Evolutionary conservation across 1,140 invertebrate species (phyloP).

Genomic region (Coboldia fuscipes): DNA sequence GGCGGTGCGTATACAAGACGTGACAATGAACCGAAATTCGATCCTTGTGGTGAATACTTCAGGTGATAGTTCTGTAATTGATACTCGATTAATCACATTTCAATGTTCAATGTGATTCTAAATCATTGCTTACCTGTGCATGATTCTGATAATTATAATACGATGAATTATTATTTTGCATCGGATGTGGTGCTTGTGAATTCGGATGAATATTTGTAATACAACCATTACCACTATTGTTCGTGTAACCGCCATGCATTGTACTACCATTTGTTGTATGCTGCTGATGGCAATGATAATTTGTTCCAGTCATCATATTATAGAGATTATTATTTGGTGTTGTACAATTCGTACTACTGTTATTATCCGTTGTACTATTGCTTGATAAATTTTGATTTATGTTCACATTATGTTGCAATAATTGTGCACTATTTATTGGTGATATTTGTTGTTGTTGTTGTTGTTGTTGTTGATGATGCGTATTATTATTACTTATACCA

Average conservation of each 20-base stretch:
- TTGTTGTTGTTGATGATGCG: not conserved
- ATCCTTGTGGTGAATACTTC: not conserved
- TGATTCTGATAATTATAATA: conserved; percentile 2
- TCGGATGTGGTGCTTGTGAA: conserved; percentile 16
- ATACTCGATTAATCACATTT: not conserved
- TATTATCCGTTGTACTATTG: conserved; percentile 8
- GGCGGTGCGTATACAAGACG: conserved; percentile 56
- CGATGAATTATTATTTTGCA: conserved; percentile 14
- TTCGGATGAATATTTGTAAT: not conserved
- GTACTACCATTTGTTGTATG: conserved; percentile 8
- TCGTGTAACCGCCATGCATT: not conserved
- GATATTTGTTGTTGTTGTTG: not conserved
- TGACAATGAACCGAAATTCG: conserved; percentile 6
- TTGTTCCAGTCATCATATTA: not conserved
- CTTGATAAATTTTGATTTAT: conserved; percentile 3
- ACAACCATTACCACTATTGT: not conserved
- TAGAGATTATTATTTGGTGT: conserved; percentile 5
- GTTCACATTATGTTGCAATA: not conserved
- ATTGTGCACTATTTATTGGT: not conserved
- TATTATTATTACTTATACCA: not conserved
- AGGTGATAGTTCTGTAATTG: not conserved
- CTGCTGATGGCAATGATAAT: conserved; percentile 6
- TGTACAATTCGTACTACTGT: conserved; percentile 10
- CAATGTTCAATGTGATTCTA: no score
- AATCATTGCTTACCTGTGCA: conserved; percentile 1